Evolutionary conservation across 2,797 vertebrate species (phyloP).

Genomic region (Alectoris magna): DNA sequence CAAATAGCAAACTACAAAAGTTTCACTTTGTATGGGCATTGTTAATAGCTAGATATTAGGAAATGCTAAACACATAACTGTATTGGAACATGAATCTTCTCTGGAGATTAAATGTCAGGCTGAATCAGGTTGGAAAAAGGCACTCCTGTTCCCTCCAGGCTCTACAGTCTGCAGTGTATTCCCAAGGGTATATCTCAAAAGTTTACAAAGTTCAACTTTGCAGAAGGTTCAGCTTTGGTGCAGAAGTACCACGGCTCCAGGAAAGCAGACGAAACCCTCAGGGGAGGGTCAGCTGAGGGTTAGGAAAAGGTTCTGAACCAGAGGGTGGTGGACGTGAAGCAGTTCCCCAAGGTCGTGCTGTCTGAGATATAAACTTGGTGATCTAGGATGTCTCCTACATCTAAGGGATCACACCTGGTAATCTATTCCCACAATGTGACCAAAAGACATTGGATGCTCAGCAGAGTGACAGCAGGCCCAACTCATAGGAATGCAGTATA

Average conservation of each 20-base stretch:
- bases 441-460: neutral
- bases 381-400: neutral
- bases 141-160: neutral
- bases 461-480: neutral
- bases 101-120: conserved; percentile 62
- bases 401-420: too few species aligned
- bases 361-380: neutral
- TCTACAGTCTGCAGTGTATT: neutral
- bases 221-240: neutral
- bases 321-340: neutral
- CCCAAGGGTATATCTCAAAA: conserved; percentile 3
- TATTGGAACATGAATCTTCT: conserved; percentile 1
- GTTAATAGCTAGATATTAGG: neutral
- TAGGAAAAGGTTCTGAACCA: too few species aligned
- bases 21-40: neutral
- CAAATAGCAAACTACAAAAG: neutral
- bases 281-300: neutral
- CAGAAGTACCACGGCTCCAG: neutral
- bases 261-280: neutral
- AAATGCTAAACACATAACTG: conserved; percentile 49
- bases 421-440: neutral
- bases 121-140: conserved; percentile 47
- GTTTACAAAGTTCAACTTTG: conserved; percentile 21
- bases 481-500: neutral
- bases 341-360: neutral